These are phyloP conservation scores for Meandrina meandrites DNA, from an alignment of 92 coral and sea anemone genomes.

Conservation along the genomic window DNA sequence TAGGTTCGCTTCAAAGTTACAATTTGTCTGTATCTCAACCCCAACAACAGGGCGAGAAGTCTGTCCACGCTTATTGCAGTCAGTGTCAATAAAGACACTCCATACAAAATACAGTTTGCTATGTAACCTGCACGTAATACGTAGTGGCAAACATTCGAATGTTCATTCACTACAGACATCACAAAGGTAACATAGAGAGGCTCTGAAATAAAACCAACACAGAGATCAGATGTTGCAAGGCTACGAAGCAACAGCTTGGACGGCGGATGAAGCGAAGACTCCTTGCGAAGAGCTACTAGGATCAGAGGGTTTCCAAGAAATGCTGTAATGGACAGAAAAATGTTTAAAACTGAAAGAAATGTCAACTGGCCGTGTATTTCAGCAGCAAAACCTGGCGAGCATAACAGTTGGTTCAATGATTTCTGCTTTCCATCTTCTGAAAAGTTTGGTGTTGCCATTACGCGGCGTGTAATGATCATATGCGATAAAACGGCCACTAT, in stretches of 20 bases:
- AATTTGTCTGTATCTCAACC: slow-evolving; percentile 21
- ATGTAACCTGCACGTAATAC: not conserved
- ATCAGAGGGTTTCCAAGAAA: slow-evolving; percentile 14
- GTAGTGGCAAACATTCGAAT: not conserved
- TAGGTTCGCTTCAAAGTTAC: slow-evolving; percentile 20
- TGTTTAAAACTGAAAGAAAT: not conserved
- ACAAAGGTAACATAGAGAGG: not conserved
- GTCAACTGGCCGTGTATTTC: not conserved
- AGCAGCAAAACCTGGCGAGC: not conserved
- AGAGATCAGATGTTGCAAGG: slow-evolving; percentile 3
- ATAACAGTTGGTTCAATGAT: not conserved
- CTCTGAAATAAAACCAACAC: slow-evolving; percentile 15
- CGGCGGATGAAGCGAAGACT: slow-evolving; percentile 6
- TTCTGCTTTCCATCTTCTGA: not conserved
- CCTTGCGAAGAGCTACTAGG: not conserved
- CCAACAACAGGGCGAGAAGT: slow-evolving; percentile 21
- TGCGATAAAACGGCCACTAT: too few species aligned
- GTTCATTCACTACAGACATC: not conserved
- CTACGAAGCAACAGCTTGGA: slow-evolving; percentile 26
- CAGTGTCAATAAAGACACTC: not conserved
- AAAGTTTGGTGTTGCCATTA: not conserved
- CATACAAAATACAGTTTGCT: not conserved
- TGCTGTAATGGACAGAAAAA: slow-evolving; percentile 14
- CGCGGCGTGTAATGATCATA: not conserved
- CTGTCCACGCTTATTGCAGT: slow-evolving; percentile 28